Evolutionary conservation across 2,797 vertebrate genomes (phyloP).

Genomic region (Acrocephalus scirpaceus): DNA sequence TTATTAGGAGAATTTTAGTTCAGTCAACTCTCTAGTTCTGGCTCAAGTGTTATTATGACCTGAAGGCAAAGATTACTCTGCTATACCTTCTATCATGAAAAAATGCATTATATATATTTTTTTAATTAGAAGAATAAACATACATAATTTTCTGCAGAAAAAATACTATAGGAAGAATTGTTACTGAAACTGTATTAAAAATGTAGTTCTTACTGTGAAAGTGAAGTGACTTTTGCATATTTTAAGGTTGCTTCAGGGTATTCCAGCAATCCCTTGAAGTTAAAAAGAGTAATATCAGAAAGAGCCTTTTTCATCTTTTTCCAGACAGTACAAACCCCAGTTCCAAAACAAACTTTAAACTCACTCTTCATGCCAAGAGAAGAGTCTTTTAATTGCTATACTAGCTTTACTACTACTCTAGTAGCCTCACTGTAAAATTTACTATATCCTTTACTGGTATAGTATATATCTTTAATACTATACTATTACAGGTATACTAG

Average conservation of each 20-base stretch:
- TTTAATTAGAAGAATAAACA: background rate
- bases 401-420: background rate
- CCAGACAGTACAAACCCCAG: background rate
- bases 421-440: background rate
- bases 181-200: constrained; percentile 19
- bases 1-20: constrained; percentile 24
- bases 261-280: constrained; percentile 23
- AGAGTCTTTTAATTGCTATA: background rate
- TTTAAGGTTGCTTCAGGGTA: constrained; percentile 27
- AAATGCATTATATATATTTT: background rate
- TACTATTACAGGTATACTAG: background rate
- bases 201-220: background rate
- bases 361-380: background rate
- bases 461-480: background rate
- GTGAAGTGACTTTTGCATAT: constrained; percentile 23
- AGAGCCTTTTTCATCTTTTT: constrained; percentile 17
- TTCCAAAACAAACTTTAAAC: constrained; percentile 22
- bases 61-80: constrained; percentile 7
- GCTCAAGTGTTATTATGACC: background rate
- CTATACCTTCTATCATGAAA: background rate
- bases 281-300: constrained; percentile 5
- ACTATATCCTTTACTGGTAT: background rate
- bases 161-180: background rate
- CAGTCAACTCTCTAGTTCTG: background rate
- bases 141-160: background rate